Evolutionary conservation across 35 echinoderm and acorn worm genomes (phyloP).

Genomic region (Ptychodera flava): DNA sequence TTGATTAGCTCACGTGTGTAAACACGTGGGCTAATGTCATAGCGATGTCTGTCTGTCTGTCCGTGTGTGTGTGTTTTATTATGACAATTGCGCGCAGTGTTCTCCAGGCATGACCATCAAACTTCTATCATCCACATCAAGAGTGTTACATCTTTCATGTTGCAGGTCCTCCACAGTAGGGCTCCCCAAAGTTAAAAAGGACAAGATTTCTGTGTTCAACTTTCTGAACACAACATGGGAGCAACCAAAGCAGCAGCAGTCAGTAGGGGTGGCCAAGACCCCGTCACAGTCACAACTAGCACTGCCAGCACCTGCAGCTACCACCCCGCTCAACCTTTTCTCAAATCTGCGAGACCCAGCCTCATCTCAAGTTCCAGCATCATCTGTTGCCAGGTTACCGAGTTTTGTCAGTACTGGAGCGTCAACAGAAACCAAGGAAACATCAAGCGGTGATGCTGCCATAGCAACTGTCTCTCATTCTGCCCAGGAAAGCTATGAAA

Average conservation of each 20-base stretch:
- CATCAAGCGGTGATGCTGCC: not conserved
- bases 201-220: constrained; percentile 10
- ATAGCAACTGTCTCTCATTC: not conserved
- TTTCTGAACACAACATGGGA: not conserved
- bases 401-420: not conserved
- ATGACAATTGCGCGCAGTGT: no score
- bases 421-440: not conserved
- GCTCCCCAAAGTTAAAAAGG: constrained; percentile 8
- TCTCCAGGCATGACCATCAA: no score
- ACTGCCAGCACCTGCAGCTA: not conserved
- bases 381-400: not conserved
- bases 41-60: no score
- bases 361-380: not conserved
- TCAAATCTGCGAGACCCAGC: not conserved
- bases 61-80: no score
- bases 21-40: no score
- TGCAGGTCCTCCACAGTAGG: constrained; percentile 7
- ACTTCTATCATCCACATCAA: no score
- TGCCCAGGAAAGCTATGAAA: no score
- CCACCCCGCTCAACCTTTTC: not conserved
- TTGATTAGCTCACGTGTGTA: no score
- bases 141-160: no score
- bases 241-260: not conserved
- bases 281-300: not conserved
- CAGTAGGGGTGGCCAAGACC: not conserved